Evolutionary conservation across 2,888 invertebrate species (phyloP), one percentile per base, ranked within the genome.

Genomic region (Plebejus argus): DNA sequence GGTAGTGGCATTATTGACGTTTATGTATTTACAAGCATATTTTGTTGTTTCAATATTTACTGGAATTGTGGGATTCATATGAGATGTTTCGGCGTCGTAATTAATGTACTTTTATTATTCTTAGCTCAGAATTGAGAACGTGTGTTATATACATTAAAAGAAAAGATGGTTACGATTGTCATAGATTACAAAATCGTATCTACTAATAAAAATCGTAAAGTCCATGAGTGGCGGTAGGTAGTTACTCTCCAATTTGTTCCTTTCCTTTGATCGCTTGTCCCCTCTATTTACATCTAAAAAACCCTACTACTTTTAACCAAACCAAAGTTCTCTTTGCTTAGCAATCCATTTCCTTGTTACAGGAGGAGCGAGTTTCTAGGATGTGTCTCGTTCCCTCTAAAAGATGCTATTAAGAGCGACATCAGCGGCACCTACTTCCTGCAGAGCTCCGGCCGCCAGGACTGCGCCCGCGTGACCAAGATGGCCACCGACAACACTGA

Each of bases 291-390:
- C 39, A 8, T 39, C 39, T 39, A 49, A 53, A 49, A 53, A 53
- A 53, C 53, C 18, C 5, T 53, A 53, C 4, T 53, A 5, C 53
- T 53, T 53, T 18, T 18, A 53, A 53, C 53, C 5, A 53, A 53
- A 53, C 0, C 5, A 61, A 0, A 61, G 4, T 61, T 20, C 12
- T 1, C 12, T 23, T 23, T 61, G 23, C 28, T 15, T 33, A 66
- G 20, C 15, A 12, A 78, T 20, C 70, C 18, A 66, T 80, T 58
- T 81, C 78, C 23, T 93, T 94, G 90, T 97, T 96, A 20, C 96
- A 98, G 98, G 95, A 96, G 97, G 94, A 98, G 98, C 95, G 98
- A 98, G 94, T 97, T 98, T 92, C 95, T 98, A 93, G 98, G 98
- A 95, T 98, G 98, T 92, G 97, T 97, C 96, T 98, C 98, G 91